Evolutionary conservation across 2,888 invertebrate species (phyloP), one percentile per base, ranked within the genome.

Genomic region (Erebia epiphron): DNA sequence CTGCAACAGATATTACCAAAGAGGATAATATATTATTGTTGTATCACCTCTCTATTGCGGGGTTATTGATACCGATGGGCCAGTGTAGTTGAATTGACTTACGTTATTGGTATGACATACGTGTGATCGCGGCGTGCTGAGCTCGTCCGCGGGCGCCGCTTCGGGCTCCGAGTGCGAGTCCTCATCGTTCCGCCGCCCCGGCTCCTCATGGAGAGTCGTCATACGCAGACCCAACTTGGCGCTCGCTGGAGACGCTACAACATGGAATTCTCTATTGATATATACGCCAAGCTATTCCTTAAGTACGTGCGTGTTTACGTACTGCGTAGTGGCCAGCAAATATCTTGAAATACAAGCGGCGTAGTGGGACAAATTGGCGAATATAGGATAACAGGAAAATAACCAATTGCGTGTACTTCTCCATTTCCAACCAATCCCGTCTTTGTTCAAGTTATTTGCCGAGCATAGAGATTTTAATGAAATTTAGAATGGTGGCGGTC

Each of bases 191-290:
- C 90, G 80, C 13, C 92, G 79, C 1, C 91, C 91, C 13, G 96
- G 96, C 88, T 98, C 98, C 86, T 98, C 98, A 83, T 98, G 97
- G 60, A 98, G 89, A 0, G 98, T 98, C 65, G 97, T 97, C 98
- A 98, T 98, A 62, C 98, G 95, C 81, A 97, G 94, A 61, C 97
- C 96, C 80, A 98, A 88, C 91, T 98, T 98, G 75, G 96, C 95
- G 79, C 96, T 96, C 76, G 97, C 98, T 58, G 97, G 97, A 56
- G 97, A 97, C 79, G 97, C 97, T 96, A 88, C 75, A 94, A 86
- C 69, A 21, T 69, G 4, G 52, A 64, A 14, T 4, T 16, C n/a
- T 11, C 26, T 50, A 18, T 46, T 21, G 49, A 21, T 43, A 43
- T 61, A 11, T 61, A 35, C 2, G 8, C 7, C 9, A 9, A 61